phyloP scores from a whole-genome alignment of 2,797 vertebrate genomes.

The Syngnathus rostellatus region DNA sequence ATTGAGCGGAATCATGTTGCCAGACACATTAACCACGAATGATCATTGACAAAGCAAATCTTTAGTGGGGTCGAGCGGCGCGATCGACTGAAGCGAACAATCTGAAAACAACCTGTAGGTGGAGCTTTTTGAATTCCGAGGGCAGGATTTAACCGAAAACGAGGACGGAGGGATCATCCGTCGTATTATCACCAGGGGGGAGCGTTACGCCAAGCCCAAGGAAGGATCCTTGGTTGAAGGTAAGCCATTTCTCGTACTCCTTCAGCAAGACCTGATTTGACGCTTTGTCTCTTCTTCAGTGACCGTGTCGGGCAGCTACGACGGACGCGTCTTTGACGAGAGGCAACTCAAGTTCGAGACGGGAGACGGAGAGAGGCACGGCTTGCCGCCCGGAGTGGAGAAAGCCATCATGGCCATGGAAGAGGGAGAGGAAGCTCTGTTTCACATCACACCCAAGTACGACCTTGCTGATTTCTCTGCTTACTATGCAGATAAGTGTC shows the following conservation, averaged over 20 bases:
- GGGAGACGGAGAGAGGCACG: slow-evolving; percentile 79
- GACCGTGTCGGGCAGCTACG: slow-evolving; percentile 72
- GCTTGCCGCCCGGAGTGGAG: slow-evolving; percentile 84
- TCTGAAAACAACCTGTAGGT: slow-evolving; percentile 61
- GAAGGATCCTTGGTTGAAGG: slow-evolving; percentile 87
- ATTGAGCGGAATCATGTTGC: too few species aligned
- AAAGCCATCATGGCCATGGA: slow-evolving; percentile 90
- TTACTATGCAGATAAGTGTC: too few species aligned
- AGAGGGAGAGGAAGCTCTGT: slow-evolving; percentile 81
- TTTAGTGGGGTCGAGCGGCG: too few species aligned
- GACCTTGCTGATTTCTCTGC: slow-evolving; percentile 15
- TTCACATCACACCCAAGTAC: slow-evolving; percentile 85
- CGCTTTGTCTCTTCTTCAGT: slow-evolving; percentile 58
- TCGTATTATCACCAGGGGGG: slow-evolving; percentile 82
- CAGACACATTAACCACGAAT: too few species aligned
- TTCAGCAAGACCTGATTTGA: background rate
- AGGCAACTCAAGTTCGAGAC: slow-evolving; percentile 86
- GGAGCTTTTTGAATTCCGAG: slow-evolving; percentile 90
- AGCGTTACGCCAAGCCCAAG: slow-evolving; percentile 89
- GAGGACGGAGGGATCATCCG: slow-evolving; percentile 91
- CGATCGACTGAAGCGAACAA: too few species aligned
- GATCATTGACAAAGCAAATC: too few species aligned
- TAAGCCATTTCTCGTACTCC: slow-evolving; percentile 37
- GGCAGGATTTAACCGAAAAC: slow-evolving; percentile 85
- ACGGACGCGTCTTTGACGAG: slow-evolving; percentile 77